phyloP scores from a whole-genome alignment of 2,888 invertebrate genomes.

The Charanyca ferruginea region DNA sequence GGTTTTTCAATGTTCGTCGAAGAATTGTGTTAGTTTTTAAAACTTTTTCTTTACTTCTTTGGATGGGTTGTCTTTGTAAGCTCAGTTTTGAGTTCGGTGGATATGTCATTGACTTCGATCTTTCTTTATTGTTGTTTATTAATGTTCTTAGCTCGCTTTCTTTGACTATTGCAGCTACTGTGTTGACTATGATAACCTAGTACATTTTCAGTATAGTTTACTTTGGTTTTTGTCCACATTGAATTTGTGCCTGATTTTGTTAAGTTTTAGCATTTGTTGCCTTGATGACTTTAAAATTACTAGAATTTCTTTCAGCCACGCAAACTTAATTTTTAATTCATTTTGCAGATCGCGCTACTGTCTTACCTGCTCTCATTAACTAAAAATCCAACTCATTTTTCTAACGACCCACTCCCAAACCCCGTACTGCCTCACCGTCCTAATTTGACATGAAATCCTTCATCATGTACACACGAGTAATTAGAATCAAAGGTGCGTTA shows the following conservation, averaged over 20 bases:
- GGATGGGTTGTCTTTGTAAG: slow-evolving; percentile 12
- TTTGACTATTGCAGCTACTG: neutral
- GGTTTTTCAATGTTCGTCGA: slow-evolving; percentile 33
- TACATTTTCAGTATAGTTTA: neutral
- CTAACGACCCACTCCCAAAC: slow-evolving; percentile 25
- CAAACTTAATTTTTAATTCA: no score
- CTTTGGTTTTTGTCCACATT: neutral
- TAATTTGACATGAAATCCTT: slow-evolving; percentile 62
- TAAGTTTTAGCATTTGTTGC: no score
- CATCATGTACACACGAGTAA: slow-evolving; percentile 63
- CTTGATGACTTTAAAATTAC: no score
- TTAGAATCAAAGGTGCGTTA: slow-evolving; percentile 72
- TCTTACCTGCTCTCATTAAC: neutral
- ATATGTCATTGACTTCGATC: neutral
- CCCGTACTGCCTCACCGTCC: slow-evolving; percentile 34
- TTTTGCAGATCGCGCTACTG: no score
- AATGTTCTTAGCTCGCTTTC: slow-evolving; percentile 13
- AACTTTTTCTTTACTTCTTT: slow-evolving; percentile 15
- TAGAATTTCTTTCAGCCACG: no score
- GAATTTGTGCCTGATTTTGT: neutral
- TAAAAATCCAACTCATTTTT: slow-evolving; percentile 6
- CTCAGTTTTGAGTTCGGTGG: neutral
- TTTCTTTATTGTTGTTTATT: neutral
- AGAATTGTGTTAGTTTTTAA: slow-evolving; percentile 7
- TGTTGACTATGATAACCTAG: neutral